phyloP scores from a whole-genome alignment of 2,113 vertebrate species.

The Tragelaphus imberbis region DNA sequence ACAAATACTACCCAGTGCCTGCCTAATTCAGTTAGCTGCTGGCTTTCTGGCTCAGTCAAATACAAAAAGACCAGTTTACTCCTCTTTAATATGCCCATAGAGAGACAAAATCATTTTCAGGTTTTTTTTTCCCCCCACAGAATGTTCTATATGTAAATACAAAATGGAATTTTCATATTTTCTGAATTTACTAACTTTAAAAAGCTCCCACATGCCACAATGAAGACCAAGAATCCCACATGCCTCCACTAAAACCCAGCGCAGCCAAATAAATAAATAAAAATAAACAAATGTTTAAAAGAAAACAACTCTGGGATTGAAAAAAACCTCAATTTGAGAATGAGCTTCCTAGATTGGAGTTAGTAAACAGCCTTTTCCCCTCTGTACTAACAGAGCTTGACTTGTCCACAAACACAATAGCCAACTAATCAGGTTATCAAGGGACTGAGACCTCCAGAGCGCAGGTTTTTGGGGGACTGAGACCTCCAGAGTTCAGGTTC shows the following conservation, averaged over 20 bases:
- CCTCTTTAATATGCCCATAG: not conserved
- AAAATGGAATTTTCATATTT: not conserved
- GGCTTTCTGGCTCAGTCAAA: not conserved
- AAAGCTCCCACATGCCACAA: not conserved
- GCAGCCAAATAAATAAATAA: not conserved
- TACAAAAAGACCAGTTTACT: not conserved
- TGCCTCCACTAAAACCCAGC: not conserved
- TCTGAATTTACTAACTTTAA: not conserved
- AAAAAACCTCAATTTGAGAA: not conserved
- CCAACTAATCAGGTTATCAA: not conserved
- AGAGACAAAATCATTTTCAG: not conserved
- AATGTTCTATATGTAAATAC: not conserved
- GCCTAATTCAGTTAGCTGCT: not conserved
- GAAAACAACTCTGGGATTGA: not conserved
- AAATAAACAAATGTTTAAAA: not conserved
- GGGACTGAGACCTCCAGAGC: not conserved
- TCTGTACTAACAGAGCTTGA: not conserved
- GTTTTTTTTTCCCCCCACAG: not conserved
- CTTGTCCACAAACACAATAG: not conserved
- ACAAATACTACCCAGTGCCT: not conserved
- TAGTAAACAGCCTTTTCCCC: not conserved
- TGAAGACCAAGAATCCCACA: not conserved
- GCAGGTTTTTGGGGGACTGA: not conserved
- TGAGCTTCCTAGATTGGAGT: not conserved
- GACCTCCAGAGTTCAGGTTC: not conserved